Conservation (phyloP, 2,888 invertebrate species). For the Buathra laborator region DNA sequence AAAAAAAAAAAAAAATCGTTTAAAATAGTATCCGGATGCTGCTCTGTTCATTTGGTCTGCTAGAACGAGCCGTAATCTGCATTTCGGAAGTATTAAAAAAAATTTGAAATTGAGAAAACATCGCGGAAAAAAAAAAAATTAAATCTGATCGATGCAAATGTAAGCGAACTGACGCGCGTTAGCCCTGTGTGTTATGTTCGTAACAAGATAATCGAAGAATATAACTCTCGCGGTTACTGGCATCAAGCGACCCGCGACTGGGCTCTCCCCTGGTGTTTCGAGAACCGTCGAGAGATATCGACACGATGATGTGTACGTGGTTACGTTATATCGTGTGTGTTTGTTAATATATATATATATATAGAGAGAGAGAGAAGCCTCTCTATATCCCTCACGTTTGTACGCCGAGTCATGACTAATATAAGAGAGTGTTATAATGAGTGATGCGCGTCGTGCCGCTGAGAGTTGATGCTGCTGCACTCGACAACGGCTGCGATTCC, state of each 20-base stretch:
- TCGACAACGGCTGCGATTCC: constrained; percentile 37
- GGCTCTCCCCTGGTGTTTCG: constrained; percentile 52
- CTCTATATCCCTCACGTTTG: constrained; percentile 23
- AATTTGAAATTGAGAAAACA: neutral
- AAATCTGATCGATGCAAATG: constrained; percentile 4
- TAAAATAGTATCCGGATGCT: constrained; percentile 21
- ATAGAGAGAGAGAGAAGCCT: neutral
- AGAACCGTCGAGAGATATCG: constrained; percentile 47
- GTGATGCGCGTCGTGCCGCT: constrained; percentile 71
- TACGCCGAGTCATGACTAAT: constrained; percentile 57
- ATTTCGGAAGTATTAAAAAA: neutral
- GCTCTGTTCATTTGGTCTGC: neutral
- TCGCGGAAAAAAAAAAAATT: neutral
- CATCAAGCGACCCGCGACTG: constrained; percentile 77
- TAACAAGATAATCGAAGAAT: constrained; percentile 54
- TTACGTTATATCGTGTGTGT: constrained; percentile 6
- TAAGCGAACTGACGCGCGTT: neutral
- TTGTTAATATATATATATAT: too few species aligned
- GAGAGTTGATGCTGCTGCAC: constrained; percentile 41
- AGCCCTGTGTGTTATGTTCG: constrained; percentile 24
- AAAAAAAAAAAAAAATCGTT: constrained; percentile 4
- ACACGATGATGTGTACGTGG: constrained; percentile 15
- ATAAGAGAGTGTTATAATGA: constrained; percentile 80
- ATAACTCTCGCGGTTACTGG: constrained; percentile 21
- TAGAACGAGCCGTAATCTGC: constrained; percentile 13